Evolutionary conservation across 1,140 invertebrate genomes (phyloP).

Genomic region (Maniola jurtina): DNA sequence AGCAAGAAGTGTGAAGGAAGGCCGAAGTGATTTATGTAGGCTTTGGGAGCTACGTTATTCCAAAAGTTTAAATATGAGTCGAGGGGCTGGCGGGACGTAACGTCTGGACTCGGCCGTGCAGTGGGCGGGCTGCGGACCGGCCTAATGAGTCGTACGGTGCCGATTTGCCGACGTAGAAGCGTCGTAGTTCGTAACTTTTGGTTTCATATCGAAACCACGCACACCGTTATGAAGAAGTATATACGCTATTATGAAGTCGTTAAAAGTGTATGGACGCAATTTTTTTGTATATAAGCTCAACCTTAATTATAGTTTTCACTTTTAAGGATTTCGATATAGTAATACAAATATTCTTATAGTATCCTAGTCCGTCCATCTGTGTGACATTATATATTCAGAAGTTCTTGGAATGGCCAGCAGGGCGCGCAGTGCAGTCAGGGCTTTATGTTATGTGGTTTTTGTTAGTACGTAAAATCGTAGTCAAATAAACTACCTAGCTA

Average conservation of each 20-base stretch:
- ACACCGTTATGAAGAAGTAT: background rate
- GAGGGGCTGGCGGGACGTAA: slow-evolving; percentile 22
- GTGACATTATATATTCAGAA: no score
- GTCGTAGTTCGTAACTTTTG: slow-evolving; percentile 31
- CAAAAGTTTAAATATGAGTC: slow-evolving; percentile 66
- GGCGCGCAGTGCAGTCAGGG: no score
- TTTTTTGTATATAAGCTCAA: no score
- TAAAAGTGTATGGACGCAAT: background rate
- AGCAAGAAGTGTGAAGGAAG: slow-evolving; percentile 64
- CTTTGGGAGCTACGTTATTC: slow-evolving; percentile 43
- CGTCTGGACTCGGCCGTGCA: slow-evolving; percentile 15
- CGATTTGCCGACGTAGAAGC: slow-evolving; percentile 22
- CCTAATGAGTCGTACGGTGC: slow-evolving; percentile 34
- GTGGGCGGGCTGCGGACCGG: slow-evolving; percentile 12
- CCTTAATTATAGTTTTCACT: no score
- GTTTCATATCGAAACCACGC: slow-evolving; percentile 31
- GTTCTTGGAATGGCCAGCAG: no score
- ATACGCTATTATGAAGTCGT: background rate
- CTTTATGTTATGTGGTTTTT: no score
- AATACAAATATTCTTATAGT: no score
- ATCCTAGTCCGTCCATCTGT: no score
- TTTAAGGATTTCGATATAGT: no score
- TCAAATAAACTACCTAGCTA: no score
- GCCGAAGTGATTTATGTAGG: slow-evolving; percentile 60
- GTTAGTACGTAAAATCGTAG: no score